Percentiles rank a stretch among this genome's conserved stretches.
Conservation (phyloP, 1,140 invertebrate genomes). For the Ganaspis sp. region DNA sequence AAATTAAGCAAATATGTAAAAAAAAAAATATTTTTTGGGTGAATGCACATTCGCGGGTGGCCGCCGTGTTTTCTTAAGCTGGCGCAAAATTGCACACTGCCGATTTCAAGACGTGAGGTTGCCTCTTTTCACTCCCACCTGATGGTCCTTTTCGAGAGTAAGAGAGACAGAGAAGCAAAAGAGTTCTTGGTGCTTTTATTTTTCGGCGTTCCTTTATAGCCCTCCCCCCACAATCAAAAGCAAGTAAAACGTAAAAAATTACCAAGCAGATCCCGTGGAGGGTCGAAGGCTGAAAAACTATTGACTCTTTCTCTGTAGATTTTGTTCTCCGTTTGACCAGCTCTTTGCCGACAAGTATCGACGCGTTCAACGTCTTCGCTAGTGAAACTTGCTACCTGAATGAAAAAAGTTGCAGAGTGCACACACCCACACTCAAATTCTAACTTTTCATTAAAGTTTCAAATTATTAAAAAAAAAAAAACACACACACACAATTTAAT, state of each 20-base stretch:
- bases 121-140: conserved; percentile 47
- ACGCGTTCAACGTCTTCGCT: not conserved
- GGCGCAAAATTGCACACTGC: conserved; percentile 77
- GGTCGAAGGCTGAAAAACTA: conserved; percentile 70
- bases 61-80: conserved; percentile 76
- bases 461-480: too few relatives aligned
- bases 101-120: conserved; percentile 63
- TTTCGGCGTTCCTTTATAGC: conserved; percentile 72
- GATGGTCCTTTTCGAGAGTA: conserved; percentile 29
- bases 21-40: not conserved
- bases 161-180: conserved; percentile 56
- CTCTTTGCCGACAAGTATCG: not conserved
- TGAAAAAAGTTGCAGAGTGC: not conserved
- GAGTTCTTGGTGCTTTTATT: conserved; percentile 68
- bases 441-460: not conserved
- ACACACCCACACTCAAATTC: not conserved
- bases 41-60: conserved; percentile 71
- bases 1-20: too few relatives aligned
- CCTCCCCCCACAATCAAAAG: conserved; percentile 70
- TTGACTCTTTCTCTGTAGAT: conserved; percentile 57
- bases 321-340: conserved; percentile 48
- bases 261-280: conserved; percentile 66
- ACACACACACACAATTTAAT: too few relatives aligned
- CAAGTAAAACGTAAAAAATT: conserved; percentile 73
- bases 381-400: not conserved